Base-by-base conservation (phyloP, 1,140 invertebrate species). In the Monochamus saltuarius region DNA sequence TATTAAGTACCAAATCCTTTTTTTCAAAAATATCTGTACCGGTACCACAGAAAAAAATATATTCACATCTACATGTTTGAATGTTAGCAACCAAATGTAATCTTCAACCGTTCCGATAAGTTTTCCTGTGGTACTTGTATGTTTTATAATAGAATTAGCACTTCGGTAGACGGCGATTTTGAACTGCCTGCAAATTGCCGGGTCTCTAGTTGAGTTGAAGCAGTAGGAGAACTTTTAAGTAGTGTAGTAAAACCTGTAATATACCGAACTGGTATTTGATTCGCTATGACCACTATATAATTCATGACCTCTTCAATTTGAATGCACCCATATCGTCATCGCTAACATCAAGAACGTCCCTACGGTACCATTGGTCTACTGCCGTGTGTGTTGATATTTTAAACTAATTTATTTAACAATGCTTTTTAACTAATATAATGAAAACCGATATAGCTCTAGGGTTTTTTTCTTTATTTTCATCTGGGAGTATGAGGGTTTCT, bases 341-440 rank as follows among this genome's bases (percentile, higher is more conserved):
- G n/a, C 16, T 42, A 13, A 13, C 39, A 13, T 42, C n/a, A 17
- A n/a, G 16, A 42, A 13, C 39, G 16, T n/a, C 39, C 16, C 39
- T 13, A 17, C n/a, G n/a, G n/a, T n/a, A 13, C 16, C 39, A 17
- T 49, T 55, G 55, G 42, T 65, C 53, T 64, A 59, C 69, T 71
- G 67, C 69, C 69, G 69, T 71, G 69, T 71, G 69, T 70, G 68
- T 71, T 56, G 61, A 52, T 65, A 68, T 64, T 69, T 69, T 66
- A 64, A 67, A 69, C 69, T 50, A 63, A 68, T 49, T 52, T 66
- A 46, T 67, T 58, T 60, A 64, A 71, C 61, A 66, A 62, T 67
- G 66, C 65, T 67, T 70, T 47, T 63, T 67, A 71, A 64, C 56
- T 70, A 66, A 68, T 43, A 65, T 54, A 64, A 61, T 59, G 40